Evolutionary conservation across 37 sponge, comb jelly and placozoan genomes (phyloP).

Genomic region (Haliclona indistincta): DNA sequence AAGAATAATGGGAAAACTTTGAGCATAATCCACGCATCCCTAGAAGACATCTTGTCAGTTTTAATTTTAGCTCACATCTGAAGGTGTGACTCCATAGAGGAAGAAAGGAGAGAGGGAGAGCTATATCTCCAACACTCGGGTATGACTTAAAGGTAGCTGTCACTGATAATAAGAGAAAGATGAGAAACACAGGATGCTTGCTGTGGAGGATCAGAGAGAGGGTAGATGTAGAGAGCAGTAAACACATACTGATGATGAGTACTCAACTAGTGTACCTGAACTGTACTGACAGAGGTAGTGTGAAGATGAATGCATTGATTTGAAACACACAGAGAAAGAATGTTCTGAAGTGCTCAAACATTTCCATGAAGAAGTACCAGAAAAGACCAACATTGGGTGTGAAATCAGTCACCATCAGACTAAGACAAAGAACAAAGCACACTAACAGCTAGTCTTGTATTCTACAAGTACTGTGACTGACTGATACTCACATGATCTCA

Average conservation of each 20-base stretch:
- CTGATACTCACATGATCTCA: slow-evolving; percentile 73
- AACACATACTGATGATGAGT: neutral
- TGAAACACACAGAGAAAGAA: slow-evolving; percentile 98
- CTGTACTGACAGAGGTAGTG: slow-evolving; percentile 71
- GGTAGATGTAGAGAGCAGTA: neutral
- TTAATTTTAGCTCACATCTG: slow-evolving; percentile 62
- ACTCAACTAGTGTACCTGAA: slow-evolving; percentile 49
- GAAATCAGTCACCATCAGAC: slow-evolving; percentile 77
- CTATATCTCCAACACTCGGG: slow-evolving; percentile 84
- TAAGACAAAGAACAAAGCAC: slow-evolving; percentile 5
- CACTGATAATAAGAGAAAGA: slow-evolving; percentile 65
- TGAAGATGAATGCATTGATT: slow-evolving; percentile 84
- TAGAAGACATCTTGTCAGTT: neutral
- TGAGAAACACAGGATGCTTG: slow-evolving; percentile 80
- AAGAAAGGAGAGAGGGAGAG: slow-evolving; percentile 85
- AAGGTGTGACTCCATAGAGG: slow-evolving; percentile 89
- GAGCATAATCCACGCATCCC: no score
- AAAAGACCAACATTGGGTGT: slow-evolving; percentile 96
- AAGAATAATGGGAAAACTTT: neutral
- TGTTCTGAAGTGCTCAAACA: slow-evolving; percentile 92
- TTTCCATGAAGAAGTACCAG: slow-evolving; percentile 98
- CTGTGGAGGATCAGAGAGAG: slow-evolving; percentile 18
- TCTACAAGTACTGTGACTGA: neutral
- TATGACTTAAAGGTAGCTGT: slow-evolving; percentile 96
- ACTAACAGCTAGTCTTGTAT: neutral